These are phyloP conservation scores for Leiothrix lutea DNA, from an alignment of 2,113 vertebrate genomes.

Conservation along the genomic window DNA sequence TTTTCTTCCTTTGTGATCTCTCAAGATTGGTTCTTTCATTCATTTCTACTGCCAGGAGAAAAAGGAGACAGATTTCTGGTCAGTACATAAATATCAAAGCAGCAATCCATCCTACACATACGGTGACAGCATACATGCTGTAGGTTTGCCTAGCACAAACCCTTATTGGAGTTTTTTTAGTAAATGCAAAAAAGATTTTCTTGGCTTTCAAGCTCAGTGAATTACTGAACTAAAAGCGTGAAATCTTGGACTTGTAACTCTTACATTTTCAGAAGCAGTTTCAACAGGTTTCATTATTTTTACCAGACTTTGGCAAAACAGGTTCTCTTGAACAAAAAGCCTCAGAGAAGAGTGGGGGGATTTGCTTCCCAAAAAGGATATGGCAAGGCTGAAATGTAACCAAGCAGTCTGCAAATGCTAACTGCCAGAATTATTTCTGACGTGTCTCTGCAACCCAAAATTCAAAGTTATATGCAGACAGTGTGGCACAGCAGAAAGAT, in stretches of 20 bases:
- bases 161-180: neutral
- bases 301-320: neutral
- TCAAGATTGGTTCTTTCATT: constrained; percentile 35
- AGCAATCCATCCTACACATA: neutral
- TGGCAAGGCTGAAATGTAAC: constrained; percentile 11
- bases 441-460: constrained; percentile 6
- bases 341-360: neutral
- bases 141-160: neutral
- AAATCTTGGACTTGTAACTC: neutral
- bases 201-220: neutral
- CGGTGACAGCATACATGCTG: neutral
- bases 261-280: neutral
- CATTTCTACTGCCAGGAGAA: constrained; percentile 18
- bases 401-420: neutral
- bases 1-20: constrained; percentile 52
- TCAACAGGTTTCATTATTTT: neutral
- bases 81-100: neutral
- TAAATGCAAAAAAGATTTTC: neutral
- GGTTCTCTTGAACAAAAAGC: neutral
- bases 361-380: neutral
- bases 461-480: neutral
- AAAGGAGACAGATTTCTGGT: constrained; percentile 15
- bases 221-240: neutral
- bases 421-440: neutral
- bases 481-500: neutral